Evolutionary conservation across 1,140 invertebrate species (phyloP), one percentile per base, ranked within the genome.

Genomic region (Drosophila pseudoobscura): DNA sequence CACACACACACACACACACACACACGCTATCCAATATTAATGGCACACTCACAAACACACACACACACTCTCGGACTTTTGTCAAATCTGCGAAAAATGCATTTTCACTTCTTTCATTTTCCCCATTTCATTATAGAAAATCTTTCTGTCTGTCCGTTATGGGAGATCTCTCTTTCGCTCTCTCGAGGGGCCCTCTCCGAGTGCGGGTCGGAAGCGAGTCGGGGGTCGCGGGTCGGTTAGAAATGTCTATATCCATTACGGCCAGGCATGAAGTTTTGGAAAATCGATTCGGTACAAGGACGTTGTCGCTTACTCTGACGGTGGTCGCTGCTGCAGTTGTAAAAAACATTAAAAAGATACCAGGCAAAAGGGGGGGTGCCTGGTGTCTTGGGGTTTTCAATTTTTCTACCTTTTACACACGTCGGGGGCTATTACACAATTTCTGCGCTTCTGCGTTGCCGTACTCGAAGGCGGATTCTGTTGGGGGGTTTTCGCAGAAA

Each of bases 241-340:
- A 44, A 73, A 52, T 74, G 71, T 75, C 69, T 70, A 68, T 82
- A 80, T 85, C 78, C 78, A 75, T 82, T 76, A 83, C 66, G 69
- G 35, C 59, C 62, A 63, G 79, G 76, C 84, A 89, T 89, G 85
- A 78, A 89, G 85, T 89, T 84, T 83, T 89, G 83, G 65, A 90
- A 90, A 90, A 90, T 90, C 89, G 89, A 90, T 90, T 87, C 75
- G 73, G 68, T 78, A 89, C 89, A 90, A 90, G 89, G 89, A 90
- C 89, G 79, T 90, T 85, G 70, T 65, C 80, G 65, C 72, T 68
- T 60, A 65, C 54, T 62, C 57, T 46, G 60, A 73, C 55, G 75
- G 57, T 46, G 41, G 47, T 80, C 49, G 55, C 73, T 79, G 59
- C 57, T 88, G 73, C 78, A 79, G 58, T 75, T 44, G 24, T 39